Base-by-base conservation (phyloP, 1,140 invertebrate genomes). In the Bilobella aurantiaca region DNA sequence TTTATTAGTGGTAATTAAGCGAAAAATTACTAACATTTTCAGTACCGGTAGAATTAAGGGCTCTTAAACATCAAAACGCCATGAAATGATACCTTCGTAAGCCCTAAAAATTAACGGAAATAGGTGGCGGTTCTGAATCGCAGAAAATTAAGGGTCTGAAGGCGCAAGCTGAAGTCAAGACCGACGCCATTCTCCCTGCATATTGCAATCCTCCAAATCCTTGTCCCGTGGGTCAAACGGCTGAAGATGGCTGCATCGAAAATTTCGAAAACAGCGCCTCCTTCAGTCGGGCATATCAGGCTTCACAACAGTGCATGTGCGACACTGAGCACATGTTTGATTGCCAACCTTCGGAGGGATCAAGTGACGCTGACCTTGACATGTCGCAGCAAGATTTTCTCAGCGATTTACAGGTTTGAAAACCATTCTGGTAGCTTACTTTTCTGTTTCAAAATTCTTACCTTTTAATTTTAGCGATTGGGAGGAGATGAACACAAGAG, bases 151-250 rank as follows among this genome's bases (percentile, higher is more conserved):
- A 68, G 28, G 67, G 64, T 27, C 37, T 16, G 23, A 61, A 70
- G 27, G 80, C 60, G 83, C 85, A 1, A 81, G 82, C 62, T 32
- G 84, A 90, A 74, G 84, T 94, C 2, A 98, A 98, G 79, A 86
- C 88, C 1, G 95, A 98, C 74, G 87, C 88, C 16, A 86, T 89
- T 28, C 80, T 99, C 12, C 96, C 96, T 0, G 93, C 96, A 29
- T 99, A 99, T 79, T 99, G 96, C 77, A 96, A 96, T 75, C 96
- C 96, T 1, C 96, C 96, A 3, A 99, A 99, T 80, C 96, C 96
- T 0, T 99, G 96, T 74, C 96, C 96, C 0, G 82, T 90, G 68
- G 89, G 87, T 68, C 90, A 89, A 71, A 84, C 84, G 82, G 87
- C 83, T 73, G 83, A 86, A 62, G 88, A 97, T 79, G 88, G 93